These are phyloP conservation scores for Sesamia nonagrioides DNA, from an alignment of 1,140 invertebrate species.

Conservation along the genomic window DNA sequence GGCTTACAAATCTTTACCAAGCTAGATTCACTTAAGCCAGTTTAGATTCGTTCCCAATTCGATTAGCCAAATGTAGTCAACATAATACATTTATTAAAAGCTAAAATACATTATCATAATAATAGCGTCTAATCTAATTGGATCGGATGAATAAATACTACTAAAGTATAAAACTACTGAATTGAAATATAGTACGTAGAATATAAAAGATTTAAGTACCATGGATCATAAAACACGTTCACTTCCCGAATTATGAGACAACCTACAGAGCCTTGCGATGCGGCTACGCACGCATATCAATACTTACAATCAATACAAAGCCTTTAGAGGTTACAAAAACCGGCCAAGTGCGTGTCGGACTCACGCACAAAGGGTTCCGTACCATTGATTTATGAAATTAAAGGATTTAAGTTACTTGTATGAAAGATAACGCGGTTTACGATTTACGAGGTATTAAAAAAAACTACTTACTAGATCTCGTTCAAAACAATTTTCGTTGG, in stretches of 20 bases:
- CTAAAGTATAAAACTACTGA: neutral
- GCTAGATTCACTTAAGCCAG: neutral
- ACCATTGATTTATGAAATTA: no score
- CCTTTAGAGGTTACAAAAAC: neutral
- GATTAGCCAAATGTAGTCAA: neutral
- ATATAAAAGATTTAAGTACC: no score
- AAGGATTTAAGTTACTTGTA: no score
- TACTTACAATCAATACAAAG: neutral
- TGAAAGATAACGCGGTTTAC: no score
- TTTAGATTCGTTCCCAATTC: neutral
- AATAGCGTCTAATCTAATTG: neutral
- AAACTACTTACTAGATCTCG: no score
- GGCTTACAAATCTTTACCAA: neutral
- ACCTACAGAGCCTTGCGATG: neutral
- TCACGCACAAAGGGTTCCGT: no score
- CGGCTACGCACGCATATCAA: neutral
- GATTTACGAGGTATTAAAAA: no score
- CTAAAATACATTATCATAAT: neutral
- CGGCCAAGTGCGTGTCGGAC: no score
- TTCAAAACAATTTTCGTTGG: no score
- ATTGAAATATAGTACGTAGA: neutral
- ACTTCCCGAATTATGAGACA: neutral
- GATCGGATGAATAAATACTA: neutral
- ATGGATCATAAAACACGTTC: neutral
- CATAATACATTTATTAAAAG: neutral